Base-by-base conservation (phyloP, 2,888 invertebrate species). In the Platycheirus albimanus region DNA sequence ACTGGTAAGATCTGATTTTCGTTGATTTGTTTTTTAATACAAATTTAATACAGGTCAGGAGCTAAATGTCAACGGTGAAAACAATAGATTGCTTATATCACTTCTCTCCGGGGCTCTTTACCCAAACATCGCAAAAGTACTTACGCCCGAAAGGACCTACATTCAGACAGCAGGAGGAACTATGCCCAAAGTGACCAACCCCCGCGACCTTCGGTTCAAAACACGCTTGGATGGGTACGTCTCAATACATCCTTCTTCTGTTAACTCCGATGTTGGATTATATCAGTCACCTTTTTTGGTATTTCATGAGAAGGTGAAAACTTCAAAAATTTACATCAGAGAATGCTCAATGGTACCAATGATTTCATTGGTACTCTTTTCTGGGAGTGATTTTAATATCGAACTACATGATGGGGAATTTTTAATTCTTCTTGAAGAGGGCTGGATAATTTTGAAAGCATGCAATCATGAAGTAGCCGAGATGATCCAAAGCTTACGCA, bases 91-190 rank as follows among this genome's bases (percentile, higher is more conserved):
- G n/a, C 88, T 96, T 17, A 93, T 95, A 61, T 97, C 98, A 0
- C 94, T 98, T 24, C 92, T 99, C 47, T 96, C 97, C 88, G 98
- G 97, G 1, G 98, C 98, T 0, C 92, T 97, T 17, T 99, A 98
- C 91, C 99, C 99, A 0, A 97, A 98, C 88, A 93, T 99, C 33
- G 96, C 97, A 0, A 95, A 96, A 91, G 95, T 91, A 0, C 91
- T 96, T 56, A 95, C 95, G 0, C 96, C 96, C 0, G 95, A 95
- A 86, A 95, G 95, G 87, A 94, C 94, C 0, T 96, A 94, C 89
- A 93, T 94, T 87, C 93, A 94, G 88, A 95, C 95, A 88, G 93
- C 93, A 0, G 93, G 93, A 1, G 96, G 96, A 0, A 95, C 96
- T 0, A 93, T 96, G 61, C 95, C 96, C 0, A 93, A 94, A 8